Conservation (phyloP, 2,888 invertebrate species). For the Chymomyza procnemis region DNA sequence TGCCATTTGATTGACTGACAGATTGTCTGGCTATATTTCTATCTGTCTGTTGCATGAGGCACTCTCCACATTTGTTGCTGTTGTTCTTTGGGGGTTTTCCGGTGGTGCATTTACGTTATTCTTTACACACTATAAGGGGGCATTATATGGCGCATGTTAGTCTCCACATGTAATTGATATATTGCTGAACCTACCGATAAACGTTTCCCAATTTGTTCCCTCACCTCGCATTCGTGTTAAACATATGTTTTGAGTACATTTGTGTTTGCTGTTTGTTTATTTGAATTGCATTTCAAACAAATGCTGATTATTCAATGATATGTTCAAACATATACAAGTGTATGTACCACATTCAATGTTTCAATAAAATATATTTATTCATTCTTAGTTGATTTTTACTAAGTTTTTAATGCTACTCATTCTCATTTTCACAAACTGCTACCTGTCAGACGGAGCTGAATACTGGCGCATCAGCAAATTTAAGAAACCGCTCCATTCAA, state of each 20-base stretch:
- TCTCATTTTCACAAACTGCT: no score
- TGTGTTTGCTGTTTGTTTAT: neutral
- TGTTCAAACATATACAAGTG: neutral
- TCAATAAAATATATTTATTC: neutral
- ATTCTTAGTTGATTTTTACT: neutral
- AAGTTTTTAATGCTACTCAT: no score
- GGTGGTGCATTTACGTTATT: constrained; percentile 26
- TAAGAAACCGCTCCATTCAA: no score
- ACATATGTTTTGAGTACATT: neutral
- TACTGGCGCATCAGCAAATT: no score
- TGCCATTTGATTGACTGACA: constrained; percentile 63
- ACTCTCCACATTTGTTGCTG: constrained; percentile 35
- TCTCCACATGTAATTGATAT: neutral
- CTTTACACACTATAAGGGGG: no score
- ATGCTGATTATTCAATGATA: neutral
- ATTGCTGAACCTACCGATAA: neutral
- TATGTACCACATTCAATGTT: neutral
- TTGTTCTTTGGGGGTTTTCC: constrained; percentile 54
- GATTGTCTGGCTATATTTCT: constrained; percentile 40
- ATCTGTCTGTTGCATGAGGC: constrained; percentile 14
- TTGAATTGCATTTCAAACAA: neutral
- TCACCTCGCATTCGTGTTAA: neutral
- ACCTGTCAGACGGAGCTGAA: no score
- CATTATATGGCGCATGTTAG: neutral
- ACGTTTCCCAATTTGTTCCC: neutral